Evolutionary conservation across 1,140 invertebrate genomes (phyloP), one percentile per base, ranked within the genome.

Genomic region (Oryzaephilus surinamensis): DNA sequence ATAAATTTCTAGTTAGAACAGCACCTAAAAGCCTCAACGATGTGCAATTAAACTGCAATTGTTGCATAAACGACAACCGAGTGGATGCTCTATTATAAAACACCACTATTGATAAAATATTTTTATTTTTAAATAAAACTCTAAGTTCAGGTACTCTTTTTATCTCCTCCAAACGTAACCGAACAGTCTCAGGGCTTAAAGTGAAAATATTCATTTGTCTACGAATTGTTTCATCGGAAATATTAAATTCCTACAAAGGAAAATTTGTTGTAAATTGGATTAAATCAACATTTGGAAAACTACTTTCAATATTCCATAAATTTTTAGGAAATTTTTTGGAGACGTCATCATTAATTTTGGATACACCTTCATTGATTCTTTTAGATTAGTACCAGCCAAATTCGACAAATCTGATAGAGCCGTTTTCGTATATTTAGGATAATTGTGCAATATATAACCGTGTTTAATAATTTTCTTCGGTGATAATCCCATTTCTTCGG

Each of bases 61-160:
- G 45, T 39, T 63, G 51, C 15, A 76, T 52, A 43, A 64, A 67
- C 8, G 43, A 32, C 2, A 75, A 27, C 34, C 73, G 63, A 20
- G 61, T 48, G 15, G 60, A 53, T 3, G 64, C 61, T 30, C 54
- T 63, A 2, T 63, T 63, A 29, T 69, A 67, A 37, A 63, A 58
- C 14, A 58, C 34, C 15, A 75, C 61, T 44, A 76, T 55, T 50
- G 57, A 53, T 6, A 77, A 50, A 40, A 74, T 63, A 45, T 63
- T 57, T 18, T 66, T 66, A 61, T 73, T 63, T 12, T 65, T 57
- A 2, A 52, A 50, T 44, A 71, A 67, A 18, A 67, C 21, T 19
- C 57, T 54, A 11, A 74, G 61, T 34, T 74, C 69, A 6, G 66
- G 65, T 26, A 54, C 60, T 8, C 44, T 43, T 44, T 60, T 55